Base-by-base conservation (phyloP, 2,888 invertebrate genomes). In the Epirrhoe alternata region DNA sequence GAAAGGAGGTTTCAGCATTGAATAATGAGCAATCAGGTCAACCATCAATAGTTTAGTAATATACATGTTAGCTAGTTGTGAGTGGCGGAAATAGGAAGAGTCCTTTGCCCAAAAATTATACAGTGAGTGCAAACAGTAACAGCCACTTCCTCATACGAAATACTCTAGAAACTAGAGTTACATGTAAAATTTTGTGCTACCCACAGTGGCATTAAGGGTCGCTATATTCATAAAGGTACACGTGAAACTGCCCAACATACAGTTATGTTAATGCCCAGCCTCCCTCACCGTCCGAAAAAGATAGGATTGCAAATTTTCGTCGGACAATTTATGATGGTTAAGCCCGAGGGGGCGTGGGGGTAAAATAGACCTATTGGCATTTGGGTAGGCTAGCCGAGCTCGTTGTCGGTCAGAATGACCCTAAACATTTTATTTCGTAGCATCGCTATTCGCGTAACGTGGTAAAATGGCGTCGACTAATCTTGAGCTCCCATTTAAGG, bases 281-380 rank as follows among this genome's bases (percentile, higher is more conserved):
- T 85, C 89, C 90, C 89, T 88, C 85, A 86, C 86, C 84, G 86
- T 86, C 84, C 86, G 83, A 79, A 86, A 88, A 87, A 92, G 90
- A 92, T 90, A 91, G 88, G 90, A 92, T 93, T 93, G 92, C 93
- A 92, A 93, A 93, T 94, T 93, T 91, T 90, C 87, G 88, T 89
- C 88, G 85, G 88, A 88, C 89, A 93, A 92, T 93, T 93, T 93
- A 94, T 89, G 92, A 89, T 86, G 82, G 81, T 86, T 84, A 82
- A 89, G 86, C 83, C 88, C 89, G 86, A 84, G 80, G 84, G 85
- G 82, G 84, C 80, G 78, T 77, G 78, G 84, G 86, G 89, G 84
- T 83, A 82, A 86, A 92, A 90, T 89, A 88, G 91, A 90, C 86
- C 89, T 87, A 89, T 90, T 85, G 92, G 88, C 89, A 77, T 90